Conservation (phyloP, 2,113 vertebrate genomes). For the Ornithorhynchus anatinus region DNA sequence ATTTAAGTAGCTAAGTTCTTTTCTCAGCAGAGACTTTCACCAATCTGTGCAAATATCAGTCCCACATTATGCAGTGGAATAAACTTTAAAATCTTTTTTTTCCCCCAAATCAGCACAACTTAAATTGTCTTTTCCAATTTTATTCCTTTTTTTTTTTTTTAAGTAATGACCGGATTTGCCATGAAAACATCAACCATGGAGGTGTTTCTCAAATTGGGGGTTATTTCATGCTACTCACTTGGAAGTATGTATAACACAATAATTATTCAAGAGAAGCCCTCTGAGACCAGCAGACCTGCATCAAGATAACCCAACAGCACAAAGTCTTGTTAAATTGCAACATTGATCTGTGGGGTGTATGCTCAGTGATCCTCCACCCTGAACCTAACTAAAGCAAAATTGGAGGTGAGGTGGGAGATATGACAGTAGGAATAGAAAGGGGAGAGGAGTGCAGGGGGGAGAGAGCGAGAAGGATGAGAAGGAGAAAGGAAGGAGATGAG, state of each 20-base stretch:
- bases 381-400: constrained; percentile 29
- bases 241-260: not conserved
- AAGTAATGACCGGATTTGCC: not conserved
- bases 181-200: not conserved
- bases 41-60: too few relatives aligned
- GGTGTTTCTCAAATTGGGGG: not conserved
- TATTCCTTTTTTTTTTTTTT: not conserved
- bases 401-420: too few relatives aligned
- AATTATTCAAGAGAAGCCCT: not conserved
- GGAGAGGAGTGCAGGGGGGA: too few relatives aligned
- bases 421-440: too few relatives aligned
- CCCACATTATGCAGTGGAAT: too few relatives aligned
- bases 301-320: not conserved
- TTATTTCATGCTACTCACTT: not conserved
- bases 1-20: too few relatives aligned
- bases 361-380: constrained; percentile 12
- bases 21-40: too few relatives aligned
- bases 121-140: too few relatives aligned
- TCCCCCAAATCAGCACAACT: too few relatives aligned
- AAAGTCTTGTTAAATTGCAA: constrained; percentile 21
- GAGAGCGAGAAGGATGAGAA: too few relatives aligned
- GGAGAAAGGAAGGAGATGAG: too few relatives aligned
- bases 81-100: too few relatives aligned
- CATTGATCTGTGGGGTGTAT: not conserved
- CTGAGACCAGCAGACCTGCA: not conserved